These are phyloP conservation scores for Lepidocolaptes lacrymiger DNA, from an alignment of 2,797 vertebrate genomes.

Conservation along the genomic window DNA sequence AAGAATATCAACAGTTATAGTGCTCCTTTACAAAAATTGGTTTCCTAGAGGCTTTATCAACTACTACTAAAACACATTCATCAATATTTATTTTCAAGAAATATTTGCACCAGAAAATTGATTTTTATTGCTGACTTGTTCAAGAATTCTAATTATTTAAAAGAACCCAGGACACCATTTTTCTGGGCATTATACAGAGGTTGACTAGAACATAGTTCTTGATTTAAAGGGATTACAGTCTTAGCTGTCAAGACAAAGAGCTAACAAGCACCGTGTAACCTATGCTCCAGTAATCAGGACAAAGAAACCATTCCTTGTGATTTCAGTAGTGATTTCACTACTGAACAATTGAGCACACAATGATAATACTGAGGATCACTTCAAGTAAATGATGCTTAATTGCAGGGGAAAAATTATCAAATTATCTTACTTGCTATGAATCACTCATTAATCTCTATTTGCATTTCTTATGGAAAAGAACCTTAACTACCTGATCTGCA, in stretches of 20 bases:
- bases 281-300: background rate
- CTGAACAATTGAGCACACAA: background rate
- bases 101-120: background rate
- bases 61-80: background rate
- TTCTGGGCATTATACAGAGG: background rate
- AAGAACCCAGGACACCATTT: background rate
- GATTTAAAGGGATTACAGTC: background rate
- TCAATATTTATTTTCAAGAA: background rate
- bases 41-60: background rate
- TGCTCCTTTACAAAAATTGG: background rate
- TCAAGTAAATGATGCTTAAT: slow-evolving; percentile 38
- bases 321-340: slow-evolving; percentile 48
- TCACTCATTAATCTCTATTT: slow-evolving; percentile 62
- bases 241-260: background rate
- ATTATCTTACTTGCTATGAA: slow-evolving; percentile 45
- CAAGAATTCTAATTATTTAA: background rate
- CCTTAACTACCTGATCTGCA: slow-evolving; percentile 48
- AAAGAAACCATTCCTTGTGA: slow-evolving; percentile 17
- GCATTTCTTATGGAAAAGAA: slow-evolving; percentile 49
- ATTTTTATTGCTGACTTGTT: background rate
- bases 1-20: background rate
- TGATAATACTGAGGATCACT: background rate
- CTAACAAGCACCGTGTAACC: background rate
- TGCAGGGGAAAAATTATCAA: slow-evolving; percentile 23
- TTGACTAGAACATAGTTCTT: background rate